phyloP scores from a whole-genome alignment of 2,888 invertebrate species.

The Heliconius hortense region DNA sequence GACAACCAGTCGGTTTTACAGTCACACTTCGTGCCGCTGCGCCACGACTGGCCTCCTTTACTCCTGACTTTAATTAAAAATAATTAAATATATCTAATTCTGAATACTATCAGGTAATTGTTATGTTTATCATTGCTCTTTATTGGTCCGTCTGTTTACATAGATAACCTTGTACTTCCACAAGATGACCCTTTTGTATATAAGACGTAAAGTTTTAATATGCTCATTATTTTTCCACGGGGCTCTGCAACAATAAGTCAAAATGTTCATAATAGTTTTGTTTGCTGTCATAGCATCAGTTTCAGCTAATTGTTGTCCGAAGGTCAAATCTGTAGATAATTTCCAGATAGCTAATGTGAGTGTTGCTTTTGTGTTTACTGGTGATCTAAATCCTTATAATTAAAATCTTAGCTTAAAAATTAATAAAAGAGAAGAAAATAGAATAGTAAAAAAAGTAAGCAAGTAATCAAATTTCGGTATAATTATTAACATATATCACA shows the following conservation, averaged over 20 bases:
- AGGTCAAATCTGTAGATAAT: constrained; percentile 61
- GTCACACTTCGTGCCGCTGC: no score
- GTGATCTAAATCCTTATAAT: neutral
- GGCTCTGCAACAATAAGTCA: constrained; percentile 27
- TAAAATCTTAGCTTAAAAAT: no score
- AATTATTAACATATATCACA: neutral
- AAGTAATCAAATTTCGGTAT: no score
- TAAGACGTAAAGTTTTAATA: neutral
- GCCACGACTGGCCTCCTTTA: no score
- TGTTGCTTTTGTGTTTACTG: constrained; percentile 29
- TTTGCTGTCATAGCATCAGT: constrained; percentile 55
- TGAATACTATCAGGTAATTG: neutral
- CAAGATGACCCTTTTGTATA: constrained; percentile 14
- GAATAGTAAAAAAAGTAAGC: no score
- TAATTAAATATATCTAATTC: neutral
- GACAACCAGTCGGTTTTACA: no score
- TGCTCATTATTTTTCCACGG: neutral
- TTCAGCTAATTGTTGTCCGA: constrained; percentile 62
- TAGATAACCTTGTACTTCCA: neutral
- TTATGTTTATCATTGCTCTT: neutral
- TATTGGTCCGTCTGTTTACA: neutral
- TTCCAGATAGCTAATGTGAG: constrained; percentile 62
- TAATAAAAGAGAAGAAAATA: no score
- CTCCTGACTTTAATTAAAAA: neutral
- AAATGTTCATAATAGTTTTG: constrained; percentile 59